A percentile compares a stretch with the other conserved stretches of the same genome.
phyloP scores from a whole-genome alignment of 2,888 invertebrate species.

The Congeria kusceri region DNA sequence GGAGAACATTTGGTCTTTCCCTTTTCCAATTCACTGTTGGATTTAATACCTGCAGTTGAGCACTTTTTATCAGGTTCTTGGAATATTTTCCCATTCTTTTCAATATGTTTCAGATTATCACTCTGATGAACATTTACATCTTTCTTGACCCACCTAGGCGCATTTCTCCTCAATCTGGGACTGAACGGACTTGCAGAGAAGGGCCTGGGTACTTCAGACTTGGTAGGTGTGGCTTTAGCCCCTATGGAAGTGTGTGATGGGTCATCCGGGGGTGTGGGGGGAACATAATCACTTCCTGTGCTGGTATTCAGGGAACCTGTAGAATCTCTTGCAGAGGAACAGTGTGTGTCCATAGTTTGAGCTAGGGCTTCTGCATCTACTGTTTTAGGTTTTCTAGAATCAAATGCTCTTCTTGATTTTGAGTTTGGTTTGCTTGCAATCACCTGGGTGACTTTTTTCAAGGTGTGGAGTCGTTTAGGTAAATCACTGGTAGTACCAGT shows the following conservation, averaged over 20 bases:
- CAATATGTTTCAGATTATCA: not conserved
- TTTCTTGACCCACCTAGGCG: not conserved
- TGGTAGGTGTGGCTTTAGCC: constrained; percentile 24
- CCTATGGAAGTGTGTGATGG: not conserved
- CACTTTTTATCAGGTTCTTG: too few species aligned
- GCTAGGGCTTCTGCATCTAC: not conserved
- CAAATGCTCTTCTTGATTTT: not conserved
- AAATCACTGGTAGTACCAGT: not conserved
- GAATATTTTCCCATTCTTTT: not conserved
- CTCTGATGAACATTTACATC: not conserved
- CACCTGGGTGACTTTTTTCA: not conserved
- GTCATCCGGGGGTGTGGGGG: constrained; percentile 82
- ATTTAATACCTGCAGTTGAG: too few species aligned
- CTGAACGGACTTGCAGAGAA: constrained; percentile 40
- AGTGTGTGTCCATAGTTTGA: constrained; percentile 14
- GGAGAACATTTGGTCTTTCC: too few species aligned
- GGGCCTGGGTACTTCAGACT: constrained; percentile 9
- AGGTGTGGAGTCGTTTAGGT: too few species aligned
- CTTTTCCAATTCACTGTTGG: too few species aligned
- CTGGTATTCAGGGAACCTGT: constrained; percentile 50
- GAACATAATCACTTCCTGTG: constrained; percentile 79
- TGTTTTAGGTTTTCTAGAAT: not conserved
- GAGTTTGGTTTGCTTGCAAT: not conserved
- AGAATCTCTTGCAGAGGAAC: constrained; percentile 3
- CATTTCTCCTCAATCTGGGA: constrained; percentile 38